Evolutionary conservation across 2,888 invertebrate genomes (phyloP).

Genomic region (Tachina lurida): DNA sequence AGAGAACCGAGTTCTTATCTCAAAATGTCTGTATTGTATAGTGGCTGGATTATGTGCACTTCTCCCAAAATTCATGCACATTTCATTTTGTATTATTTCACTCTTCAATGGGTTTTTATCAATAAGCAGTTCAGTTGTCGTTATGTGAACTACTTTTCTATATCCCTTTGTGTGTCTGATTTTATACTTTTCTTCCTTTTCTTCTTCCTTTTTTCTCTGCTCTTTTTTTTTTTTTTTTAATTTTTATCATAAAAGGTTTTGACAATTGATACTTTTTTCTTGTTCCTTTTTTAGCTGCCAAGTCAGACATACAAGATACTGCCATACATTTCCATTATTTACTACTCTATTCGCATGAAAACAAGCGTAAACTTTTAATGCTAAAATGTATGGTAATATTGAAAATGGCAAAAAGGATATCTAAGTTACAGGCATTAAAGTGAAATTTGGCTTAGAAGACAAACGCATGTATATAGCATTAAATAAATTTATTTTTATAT

Average conservation of each 20-base stretch:
- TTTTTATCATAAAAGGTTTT: constrained; percentile 63
- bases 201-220: not conserved
- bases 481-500: not conserved
- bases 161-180: constrained; percentile 4
- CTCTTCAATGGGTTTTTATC: constrained; percentile 59
- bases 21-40: constrained; percentile 10
- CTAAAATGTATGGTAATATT: constrained; percentile 19
- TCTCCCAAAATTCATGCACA: constrained; percentile 32
- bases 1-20: constrained; percentile 25
- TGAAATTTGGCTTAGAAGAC: not conserved
- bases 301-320: constrained; percentile 29
- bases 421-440: not conserved
- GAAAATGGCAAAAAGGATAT: not conserved
- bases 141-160: constrained; percentile 27
- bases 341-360: constrained; percentile 38
- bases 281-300: constrained; percentile 50
- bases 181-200: not conserved
- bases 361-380: constrained; percentile 45
- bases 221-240: constrained; percentile 5
- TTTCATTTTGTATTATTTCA: constrained; percentile 42
- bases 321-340: constrained; percentile 43
- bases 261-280: constrained; percentile 58
- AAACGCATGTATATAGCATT: too few species aligned
- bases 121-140: constrained; percentile 54
- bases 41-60: constrained; percentile 41